Evolutionary conservation across 2,113 vertebrate species (phyloP).

Genomic region (Poeciliopsis occidentalis): DNA sequence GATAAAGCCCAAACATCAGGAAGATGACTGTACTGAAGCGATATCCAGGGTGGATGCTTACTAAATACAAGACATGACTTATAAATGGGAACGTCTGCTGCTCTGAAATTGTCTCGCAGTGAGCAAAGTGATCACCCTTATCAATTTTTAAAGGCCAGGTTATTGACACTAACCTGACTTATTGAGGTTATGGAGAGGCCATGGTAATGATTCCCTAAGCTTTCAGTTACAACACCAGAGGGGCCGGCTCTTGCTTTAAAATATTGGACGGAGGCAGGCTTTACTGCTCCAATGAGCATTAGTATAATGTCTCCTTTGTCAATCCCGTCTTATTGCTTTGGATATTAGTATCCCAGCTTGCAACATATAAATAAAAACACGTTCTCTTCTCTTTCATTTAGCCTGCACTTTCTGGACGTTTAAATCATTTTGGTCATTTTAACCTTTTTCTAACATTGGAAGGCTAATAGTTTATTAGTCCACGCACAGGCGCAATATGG

Average conservation of each 20-base stretch:
- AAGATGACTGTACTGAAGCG: conserved; percentile 36
- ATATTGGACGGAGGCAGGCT: conserved; percentile 27
- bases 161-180: conserved; percentile 80
- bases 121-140: conserved; percentile 71
- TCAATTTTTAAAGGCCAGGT: conserved; percentile 79
- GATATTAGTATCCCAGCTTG: neutral
- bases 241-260: conserved; percentile 44
- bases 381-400: neutral
- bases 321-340: neutral
- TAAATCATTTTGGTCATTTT: neutral
- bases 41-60: conserved; percentile 42
- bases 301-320: neutral
- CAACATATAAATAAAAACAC: neutral
- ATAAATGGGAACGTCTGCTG: conserved; percentile 49
- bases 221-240: conserved; percentile 38
- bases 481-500: neutral
- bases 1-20: conserved; percentile 35
- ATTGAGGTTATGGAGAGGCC: conserved; percentile 76
- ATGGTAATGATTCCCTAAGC: conserved; percentile 71
- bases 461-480: neutral
- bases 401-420: neutral
- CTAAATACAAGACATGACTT: conserved; percentile 52
- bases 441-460: neutral
- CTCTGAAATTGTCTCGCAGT: conserved; percentile 56
- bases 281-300: conserved; percentile 48